Conservation (phyloP, 2,113 vertebrate genomes). For the Cryptotis parvus region DNA sequence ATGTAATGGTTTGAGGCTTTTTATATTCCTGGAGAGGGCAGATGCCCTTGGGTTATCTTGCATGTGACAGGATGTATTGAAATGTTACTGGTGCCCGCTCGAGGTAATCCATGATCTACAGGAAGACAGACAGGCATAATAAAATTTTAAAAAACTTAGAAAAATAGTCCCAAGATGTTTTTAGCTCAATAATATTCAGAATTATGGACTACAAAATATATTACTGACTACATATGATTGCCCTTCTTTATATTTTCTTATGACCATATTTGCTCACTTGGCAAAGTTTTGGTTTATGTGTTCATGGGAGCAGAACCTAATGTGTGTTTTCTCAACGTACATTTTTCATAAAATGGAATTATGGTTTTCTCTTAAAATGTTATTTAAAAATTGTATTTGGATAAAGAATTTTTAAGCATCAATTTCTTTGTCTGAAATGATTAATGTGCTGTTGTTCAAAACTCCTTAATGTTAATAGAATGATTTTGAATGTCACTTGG, state of each 20-base stretch:
- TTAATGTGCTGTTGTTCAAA: constrained; percentile 16
- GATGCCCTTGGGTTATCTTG: too few relatives aligned
- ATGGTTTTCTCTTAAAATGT: constrained; percentile 6
- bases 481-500: constrained; percentile 12
- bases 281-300: background rate
- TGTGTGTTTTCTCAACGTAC: background rate
- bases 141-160: too few relatives aligned
- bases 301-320: background rate
- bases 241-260: background rate
- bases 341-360: constrained; percentile 36
- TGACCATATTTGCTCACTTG: background rate
- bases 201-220: background rate
- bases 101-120: too few relatives aligned
- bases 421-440: constrained; percentile 5
- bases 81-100: too few relatives aligned
- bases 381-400: constrained; percentile 32
- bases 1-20: too few relatives aligned
- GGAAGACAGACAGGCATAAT: too few relatives aligned
- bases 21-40: too few relatives aligned
- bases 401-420: background rate
- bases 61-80: too few relatives aligned
- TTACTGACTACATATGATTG: constrained; percentile 14
- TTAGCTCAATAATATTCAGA: background rate
- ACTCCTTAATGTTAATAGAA: background rate
- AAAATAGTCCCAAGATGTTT: background rate